Conservation (phyloP, 2,797 vertebrate genomes). For the Chloroceryle amazona region DNA sequence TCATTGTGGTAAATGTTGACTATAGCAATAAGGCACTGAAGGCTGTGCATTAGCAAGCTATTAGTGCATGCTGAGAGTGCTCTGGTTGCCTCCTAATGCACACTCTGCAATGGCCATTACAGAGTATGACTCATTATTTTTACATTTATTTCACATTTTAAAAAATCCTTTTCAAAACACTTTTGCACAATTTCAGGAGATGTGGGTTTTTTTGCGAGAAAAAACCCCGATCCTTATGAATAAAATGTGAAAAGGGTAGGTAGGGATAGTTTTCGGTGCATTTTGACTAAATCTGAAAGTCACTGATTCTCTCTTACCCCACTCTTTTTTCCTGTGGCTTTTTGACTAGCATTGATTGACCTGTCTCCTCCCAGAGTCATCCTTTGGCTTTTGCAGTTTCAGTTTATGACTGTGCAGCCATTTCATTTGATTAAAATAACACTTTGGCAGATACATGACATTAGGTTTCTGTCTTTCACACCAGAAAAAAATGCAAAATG, state of each 20-base stretch:
- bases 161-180: conserved; percentile 46
- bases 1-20: conserved; percentile 60
- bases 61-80: conserved; percentile 65
- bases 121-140: conserved; percentile 64
- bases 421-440: conserved; percentile 12
- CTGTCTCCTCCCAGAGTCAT: background rate
- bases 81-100: conserved; percentile 65
- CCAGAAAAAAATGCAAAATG: background rate
- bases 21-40: conserved; percentile 56
- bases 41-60: conserved; percentile 61
- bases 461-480: background rate
- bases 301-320: background rate
- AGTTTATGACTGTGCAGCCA: background rate
- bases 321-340: background rate
- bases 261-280: background rate
- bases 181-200: conserved; percentile 44
- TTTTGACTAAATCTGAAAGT: background rate
- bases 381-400: background rate
- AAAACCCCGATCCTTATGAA: background rate
- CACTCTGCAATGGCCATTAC: conserved; percentile 59
- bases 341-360: background rate
- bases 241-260: background rate
- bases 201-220: background rate
- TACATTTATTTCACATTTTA: conserved; percentile 64
- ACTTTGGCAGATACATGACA: background rate